phyloP scores from a whole-genome alignment of 2,888 invertebrate species.

The Calliphora vomitoria region DNA sequence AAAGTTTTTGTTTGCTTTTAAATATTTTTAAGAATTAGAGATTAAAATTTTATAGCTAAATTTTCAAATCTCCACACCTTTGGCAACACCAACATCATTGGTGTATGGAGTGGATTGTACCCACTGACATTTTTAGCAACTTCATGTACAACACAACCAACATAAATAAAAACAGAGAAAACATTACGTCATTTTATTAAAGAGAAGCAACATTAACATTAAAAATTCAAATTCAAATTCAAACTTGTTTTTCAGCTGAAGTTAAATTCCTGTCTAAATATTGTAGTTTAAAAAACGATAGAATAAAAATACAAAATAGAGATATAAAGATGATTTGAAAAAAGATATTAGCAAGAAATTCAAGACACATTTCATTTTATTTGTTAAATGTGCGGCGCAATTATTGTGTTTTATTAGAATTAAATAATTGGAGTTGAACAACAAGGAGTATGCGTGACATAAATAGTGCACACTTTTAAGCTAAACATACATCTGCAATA shows the following conservation, averaged over 20 bases:
- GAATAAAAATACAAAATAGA: constrained; percentile 17
- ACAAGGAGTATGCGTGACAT: too few species aligned
- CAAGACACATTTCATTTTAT: constrained; percentile 2
- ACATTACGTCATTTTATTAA: constrained; percentile 32
- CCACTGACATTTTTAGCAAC: constrained; percentile 49
- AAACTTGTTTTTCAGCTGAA: constrained; percentile 32
- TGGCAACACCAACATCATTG: background rate
- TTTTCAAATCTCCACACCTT: constrained; percentile 47
- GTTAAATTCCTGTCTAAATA: constrained; percentile 15
- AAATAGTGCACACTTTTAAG: too few species aligned
- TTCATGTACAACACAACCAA: constrained; percentile 13
- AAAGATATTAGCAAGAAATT: background rate
- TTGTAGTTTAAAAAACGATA: background rate
- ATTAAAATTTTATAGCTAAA: background rate
- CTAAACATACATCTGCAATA: too few species aligned
- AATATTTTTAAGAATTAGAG: background rate
- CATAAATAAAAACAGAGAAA: constrained; percentile 14
- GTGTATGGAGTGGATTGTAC: background rate
- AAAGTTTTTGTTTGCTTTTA: background rate
- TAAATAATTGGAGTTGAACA: too few species aligned
- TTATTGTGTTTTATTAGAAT: background rate
- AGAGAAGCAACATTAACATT: background rate
- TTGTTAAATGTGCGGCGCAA: background rate
- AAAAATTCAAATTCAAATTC: background rate
- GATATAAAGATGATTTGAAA: background rate